A percentile compares a stretch with the other conserved stretches of the same genome.
These are phyloP conservation scores for Rotaria magnacalcarata DNA, from an alignment of 2,888 invertebrate species.

Conservation along the genomic window DNA sequence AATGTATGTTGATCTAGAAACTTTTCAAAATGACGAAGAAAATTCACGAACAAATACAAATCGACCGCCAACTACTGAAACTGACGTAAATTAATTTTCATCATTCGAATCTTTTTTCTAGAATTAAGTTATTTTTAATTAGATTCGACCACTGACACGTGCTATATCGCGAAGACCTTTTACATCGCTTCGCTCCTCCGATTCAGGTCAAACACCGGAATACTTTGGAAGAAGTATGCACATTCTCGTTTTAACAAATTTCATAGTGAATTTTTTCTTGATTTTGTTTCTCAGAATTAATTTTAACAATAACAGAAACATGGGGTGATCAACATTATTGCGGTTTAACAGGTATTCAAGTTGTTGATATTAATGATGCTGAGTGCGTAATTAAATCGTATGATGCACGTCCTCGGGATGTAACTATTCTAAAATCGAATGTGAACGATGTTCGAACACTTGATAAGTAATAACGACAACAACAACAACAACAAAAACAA, in stretches of 20 bases:
- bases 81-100: background rate
- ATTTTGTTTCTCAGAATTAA: background rate
- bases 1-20: conserved; percentile 53
- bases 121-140: background rate
- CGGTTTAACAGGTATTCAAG: conserved; percentile 73
- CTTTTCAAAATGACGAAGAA: background rate
- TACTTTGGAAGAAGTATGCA: background rate
- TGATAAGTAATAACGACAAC: conserved; percentile 46
- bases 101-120: background rate
- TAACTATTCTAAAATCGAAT: conserved; percentile 54
- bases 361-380: conserved; percentile 66
- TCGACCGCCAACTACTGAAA: background rate
- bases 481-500: background rate
- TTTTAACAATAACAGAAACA: conserved; percentile 57
- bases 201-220: background rate
- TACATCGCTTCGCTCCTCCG: background rate
- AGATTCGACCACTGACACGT: conserved; percentile 14
- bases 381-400: conserved; percentile 51
- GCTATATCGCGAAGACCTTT: background rate
- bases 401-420: conserved; percentile 60
- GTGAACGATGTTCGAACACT: conserved; percentile 57
- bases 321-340: conserved; percentile 82
- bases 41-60: background rate
- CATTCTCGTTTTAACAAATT: background rate
- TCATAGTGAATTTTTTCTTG: too few relatives aligned